phyloP scores from a whole-genome alignment of 1,140 invertebrate species.

The Delia radicum region DNA sequence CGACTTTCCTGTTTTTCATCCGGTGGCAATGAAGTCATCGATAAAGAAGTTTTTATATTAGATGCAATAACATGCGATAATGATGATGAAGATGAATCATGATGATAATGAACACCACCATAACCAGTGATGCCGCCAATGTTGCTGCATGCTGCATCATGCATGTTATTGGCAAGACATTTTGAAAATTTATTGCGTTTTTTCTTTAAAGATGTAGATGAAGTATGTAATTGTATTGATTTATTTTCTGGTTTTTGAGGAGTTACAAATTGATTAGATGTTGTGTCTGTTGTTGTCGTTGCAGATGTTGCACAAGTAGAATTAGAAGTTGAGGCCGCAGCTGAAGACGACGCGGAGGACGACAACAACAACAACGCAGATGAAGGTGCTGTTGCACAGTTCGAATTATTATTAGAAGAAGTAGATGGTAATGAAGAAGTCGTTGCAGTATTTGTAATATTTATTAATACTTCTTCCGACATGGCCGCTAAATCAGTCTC shows the following conservation, averaged over 20 bases:
- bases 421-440: background rate
- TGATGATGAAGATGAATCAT: background rate
- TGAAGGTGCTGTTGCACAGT: no score
- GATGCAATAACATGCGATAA: background rate
- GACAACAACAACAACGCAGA: no score
- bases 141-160: conserved; percentile 14
- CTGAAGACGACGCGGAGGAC: no score
- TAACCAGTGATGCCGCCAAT: background rate
- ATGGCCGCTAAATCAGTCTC: conserved; percentile 17
- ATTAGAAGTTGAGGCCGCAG: no score
- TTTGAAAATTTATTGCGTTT: conserved; percentile 27
- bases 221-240: background rate
- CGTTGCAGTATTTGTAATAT: background rate
- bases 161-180: conserved; percentile 35
- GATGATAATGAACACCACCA: background rate
- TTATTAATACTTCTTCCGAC: background rate
- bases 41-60: conserved; percentile 50
- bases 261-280: conserved; percentile 24
- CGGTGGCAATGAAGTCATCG: conserved; percentile 53
- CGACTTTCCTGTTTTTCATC: conserved; percentile 45
- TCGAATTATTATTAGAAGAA: background rate
- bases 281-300: background rate
- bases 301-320: background rate
- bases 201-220: background rate
- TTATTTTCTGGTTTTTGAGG: conserved; percentile 16